phyloP scores from a whole-genome alignment of 2,113 vertebrate species.

The Abramis brama region DNA sequence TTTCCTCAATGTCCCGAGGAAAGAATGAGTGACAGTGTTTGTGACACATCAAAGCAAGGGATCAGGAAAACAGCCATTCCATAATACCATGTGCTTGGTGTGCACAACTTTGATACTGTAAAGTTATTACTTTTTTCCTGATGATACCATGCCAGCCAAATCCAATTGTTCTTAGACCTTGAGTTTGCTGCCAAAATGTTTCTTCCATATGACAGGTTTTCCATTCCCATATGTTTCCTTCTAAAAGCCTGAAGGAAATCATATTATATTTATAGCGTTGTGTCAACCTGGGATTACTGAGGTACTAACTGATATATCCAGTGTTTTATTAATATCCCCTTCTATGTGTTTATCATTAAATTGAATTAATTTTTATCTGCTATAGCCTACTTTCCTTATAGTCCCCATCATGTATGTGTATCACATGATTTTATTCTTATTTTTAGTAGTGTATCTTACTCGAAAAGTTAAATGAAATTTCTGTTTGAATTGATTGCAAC shows the following conservation, averaged over 20 bases:
- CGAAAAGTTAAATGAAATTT: background rate
- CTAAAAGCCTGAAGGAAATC: slow-evolving; percentile 15
- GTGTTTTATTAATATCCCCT: slow-evolving; percentile 16
- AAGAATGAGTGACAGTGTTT: background rate
- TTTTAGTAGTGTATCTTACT: background rate
- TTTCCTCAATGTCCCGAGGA: background rate
- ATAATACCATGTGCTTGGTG: slow-evolving; percentile 1
- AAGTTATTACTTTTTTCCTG: background rate
- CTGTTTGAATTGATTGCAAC: no score
- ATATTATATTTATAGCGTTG: background rate
- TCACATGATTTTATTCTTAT: background rate
- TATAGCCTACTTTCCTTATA: background rate
- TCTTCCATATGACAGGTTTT: background rate
- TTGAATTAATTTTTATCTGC: background rate
- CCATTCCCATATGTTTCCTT: background rate
- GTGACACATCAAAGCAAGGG: background rate
- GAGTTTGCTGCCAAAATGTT: slow-evolving; percentile 28
- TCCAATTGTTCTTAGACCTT: slow-evolving; percentile 29
- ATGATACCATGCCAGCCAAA: background rate
- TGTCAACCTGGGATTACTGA: background rate
- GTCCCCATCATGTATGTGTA: background rate
- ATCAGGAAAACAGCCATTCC: background rate
- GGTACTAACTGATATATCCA: slow-evolving; percentile 37
- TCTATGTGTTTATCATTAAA: background rate
- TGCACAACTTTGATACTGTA: background rate